Evolutionary conservation across 2,797 vertebrate species (phyloP), one percentile per base, ranked within the genome.

Genomic region (Sebastes minor): DNA sequence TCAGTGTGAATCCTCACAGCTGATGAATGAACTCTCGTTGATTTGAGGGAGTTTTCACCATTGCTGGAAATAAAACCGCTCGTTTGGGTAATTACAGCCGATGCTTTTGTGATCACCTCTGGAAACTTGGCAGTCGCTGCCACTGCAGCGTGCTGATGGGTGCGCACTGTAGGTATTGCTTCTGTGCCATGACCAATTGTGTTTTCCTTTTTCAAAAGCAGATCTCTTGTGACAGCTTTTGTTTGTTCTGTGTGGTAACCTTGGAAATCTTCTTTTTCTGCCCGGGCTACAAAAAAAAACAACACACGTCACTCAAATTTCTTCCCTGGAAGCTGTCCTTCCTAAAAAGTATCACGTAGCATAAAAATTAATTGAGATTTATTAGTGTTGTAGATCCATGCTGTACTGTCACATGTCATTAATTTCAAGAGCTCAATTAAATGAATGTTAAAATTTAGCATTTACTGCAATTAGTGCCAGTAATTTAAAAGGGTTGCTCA

Each of bases 201-300:
- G 68, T 86, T 90, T 74, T 86, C 75, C 59, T 84, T 76, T 77
- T 82, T 84, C 35, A 77, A 83, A 67, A 85, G 84, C 66, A 57
- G 53, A 85, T 90, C 82, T 81, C 86, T 89, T 78, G 59, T 88
- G 84, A 89, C 85, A 89, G 71, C 78, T 90, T 83, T 78, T 87
- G 81, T 89, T 90, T 89, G 70, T 65, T 84, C 77, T 59, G 57
- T 59, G 56, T 57, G 23, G 72, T 89, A 74, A 84, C 85, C 82
- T 89, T 93, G 90, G 75, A 83, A 86, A 80, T 86, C 60, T 76
- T 86, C 73, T 71, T 83, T 85, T 80, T 79, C 83, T 78, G 82
- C 83, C 53, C 27, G 22, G 23, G 63, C 88, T 84, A 70, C 32
- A 67, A 25, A 88, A 74, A 76, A 72, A 74, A 78, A 71, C 66